Evolutionary conservation across 2,888 invertebrate species (phyloP).

Genomic region (Melinopterus prodromus): DNA sequence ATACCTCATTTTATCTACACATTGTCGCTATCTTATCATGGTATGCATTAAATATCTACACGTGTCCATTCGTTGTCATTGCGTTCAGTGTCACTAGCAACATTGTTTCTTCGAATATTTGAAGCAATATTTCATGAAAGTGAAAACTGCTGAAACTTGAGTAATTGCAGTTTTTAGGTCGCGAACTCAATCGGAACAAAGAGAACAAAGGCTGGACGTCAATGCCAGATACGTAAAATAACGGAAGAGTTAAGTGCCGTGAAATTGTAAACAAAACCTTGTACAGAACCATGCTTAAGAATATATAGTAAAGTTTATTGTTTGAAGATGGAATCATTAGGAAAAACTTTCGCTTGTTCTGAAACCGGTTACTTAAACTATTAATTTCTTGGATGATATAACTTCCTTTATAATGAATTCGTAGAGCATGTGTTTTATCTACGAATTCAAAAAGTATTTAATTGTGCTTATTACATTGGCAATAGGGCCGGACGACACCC

Average conservation of each 20-base stretch:
- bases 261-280: neutral
- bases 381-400: neutral
- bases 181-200: neutral
- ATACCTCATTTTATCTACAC: neutral
- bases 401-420: too few species aligned
- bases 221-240: neutral
- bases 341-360: too few species aligned
- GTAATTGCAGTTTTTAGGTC: neutral
- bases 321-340: neutral
- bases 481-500: too few species aligned
- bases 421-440: too few species aligned
- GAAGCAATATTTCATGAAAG: neutral
- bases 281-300: neutral
- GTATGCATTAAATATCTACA: neutral
- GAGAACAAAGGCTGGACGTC: neutral
- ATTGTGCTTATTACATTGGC: too few species aligned
- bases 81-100: neutral
- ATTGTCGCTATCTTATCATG: neutral
- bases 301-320: neutral
- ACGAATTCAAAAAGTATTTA: too few species aligned
- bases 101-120: neutral
- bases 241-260: slow-evolving; percentile 4
- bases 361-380: neutral
- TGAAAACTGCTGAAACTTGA: neutral
- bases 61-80: neutral